These are phyloP conservation scores for Pleuronectes platessa DNA, from an alignment of 2,113 vertebrate species.

Conservation along the genomic window DNA sequence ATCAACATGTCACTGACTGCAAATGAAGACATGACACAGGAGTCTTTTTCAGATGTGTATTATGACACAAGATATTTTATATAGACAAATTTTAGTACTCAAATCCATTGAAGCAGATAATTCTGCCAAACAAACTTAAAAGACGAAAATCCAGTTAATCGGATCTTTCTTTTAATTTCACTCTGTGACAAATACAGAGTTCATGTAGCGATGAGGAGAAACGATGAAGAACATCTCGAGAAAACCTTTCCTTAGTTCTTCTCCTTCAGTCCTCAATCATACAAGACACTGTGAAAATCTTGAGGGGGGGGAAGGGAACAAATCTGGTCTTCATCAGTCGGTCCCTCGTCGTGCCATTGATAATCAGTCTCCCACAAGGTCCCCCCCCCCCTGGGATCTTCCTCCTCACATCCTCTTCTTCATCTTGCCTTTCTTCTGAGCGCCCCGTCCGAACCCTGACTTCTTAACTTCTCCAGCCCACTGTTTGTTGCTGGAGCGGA, in stretches of 20 bases:
- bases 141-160: background rate
- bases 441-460: constrained; percentile 87
- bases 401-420: constrained; percentile 85
- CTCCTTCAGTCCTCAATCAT: constrained; percentile 11
- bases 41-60: constrained; percentile 30
- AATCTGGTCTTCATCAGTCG: background rate
- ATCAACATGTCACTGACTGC: background rate
- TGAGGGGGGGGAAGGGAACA: background rate
- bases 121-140: background rate
- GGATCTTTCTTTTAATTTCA: constrained; percentile 7
- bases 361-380: constrained; percentile 1
- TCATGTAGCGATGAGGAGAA: background rate
- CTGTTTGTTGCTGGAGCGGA: constrained; percentile 81
- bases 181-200: constrained; percentile 2
- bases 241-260: constrained; percentile 1
- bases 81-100: constrained; percentile 2
- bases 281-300: background rate
- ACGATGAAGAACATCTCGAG: background rate
- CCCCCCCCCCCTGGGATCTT: background rate
- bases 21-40: constrained; percentile 25
- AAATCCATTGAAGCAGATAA: constrained; percentile 3
- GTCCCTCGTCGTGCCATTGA: background rate
- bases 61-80: background rate
- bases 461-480: constrained; percentile 84
- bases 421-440: constrained; percentile 90